phyloP scores from a whole-genome alignment of 2,113 vertebrate genomes.

The Mesoclemmys tuberculata region DNA sequence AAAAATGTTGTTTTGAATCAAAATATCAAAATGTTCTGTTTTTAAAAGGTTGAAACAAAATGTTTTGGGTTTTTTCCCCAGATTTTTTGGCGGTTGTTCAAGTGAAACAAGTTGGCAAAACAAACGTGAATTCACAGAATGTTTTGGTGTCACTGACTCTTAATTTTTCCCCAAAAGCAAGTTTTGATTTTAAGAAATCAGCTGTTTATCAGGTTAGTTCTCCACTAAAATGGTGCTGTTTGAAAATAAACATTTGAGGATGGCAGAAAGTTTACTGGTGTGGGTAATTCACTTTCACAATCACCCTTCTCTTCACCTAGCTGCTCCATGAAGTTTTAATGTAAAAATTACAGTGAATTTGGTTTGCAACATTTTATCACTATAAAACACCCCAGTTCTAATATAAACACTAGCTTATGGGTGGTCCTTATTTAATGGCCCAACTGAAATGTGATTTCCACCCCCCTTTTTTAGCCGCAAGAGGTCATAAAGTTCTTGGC shows the following conservation, averaged over 20 bases:
- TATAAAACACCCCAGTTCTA: fast-evolving
- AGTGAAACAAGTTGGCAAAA: too few relatives aligned
- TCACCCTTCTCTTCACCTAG: neutral
- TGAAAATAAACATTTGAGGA: neutral
- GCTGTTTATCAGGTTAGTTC: neutral
- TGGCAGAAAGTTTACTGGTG: neutral
- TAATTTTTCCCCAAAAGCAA: too few relatives aligned
- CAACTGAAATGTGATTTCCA: neutral
- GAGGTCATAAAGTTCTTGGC: neutral
- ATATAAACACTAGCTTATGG: neutral
- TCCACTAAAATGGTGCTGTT: neutral
- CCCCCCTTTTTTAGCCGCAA: neutral
- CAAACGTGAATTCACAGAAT: too few relatives aligned
- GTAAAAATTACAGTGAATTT: fast-evolving
- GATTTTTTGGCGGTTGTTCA: too few relatives aligned
- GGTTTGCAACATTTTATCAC: neutral
- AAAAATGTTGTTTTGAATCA: too few relatives aligned
- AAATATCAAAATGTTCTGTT: too few relatives aligned
- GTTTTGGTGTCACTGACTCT: too few relatives aligned
- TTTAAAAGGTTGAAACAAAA: too few relatives aligned
- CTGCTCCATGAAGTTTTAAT: neutral
- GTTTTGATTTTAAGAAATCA: neutral
- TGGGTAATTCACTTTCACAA: neutral
- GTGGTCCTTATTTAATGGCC: neutral
- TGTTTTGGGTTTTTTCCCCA: too few relatives aligned